Evolutionary conservation across 2,797 vertebrate genomes (phyloP), one percentile per base, ranked within the genome.

Genomic region (Eulemur mongoz): DNA sequence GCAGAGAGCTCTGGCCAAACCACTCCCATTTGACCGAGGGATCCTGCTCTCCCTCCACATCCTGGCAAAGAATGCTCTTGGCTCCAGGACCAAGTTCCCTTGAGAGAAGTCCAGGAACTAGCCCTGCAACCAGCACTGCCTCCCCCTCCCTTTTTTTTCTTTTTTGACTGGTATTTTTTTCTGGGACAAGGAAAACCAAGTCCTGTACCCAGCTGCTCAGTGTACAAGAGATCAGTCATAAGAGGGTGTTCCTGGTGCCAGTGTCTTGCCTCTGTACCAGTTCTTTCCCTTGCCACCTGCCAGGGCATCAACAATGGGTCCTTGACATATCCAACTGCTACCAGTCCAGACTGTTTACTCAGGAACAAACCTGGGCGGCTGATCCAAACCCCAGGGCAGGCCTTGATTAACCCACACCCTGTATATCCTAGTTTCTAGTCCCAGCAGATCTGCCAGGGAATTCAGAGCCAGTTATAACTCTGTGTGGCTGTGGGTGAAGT

Each of bases 271-370:
- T 61, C 1, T 10, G 76, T 25, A 43, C 48, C 43, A 79, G 72
- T 25, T 85, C 76, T 92, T 94, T 76, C 79, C 84, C 20, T 86
- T 57, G 78, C 69, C 70, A 89, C 48, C 73, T 91, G 86, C 78
- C 92, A 92, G 94, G 76, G 27, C 72, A 67, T 40, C 90, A 17
- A 70, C 94, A 91, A 67, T 40, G 52, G 65, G 91, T 76, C 81
- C 59, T 43, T 89, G 96, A 97, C 43, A 63, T 54, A 90, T 76
- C 59, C 18, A n/a, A 17, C 85, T 69, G 57, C 91, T 69, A 76
- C 91, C 43, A 54, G 78, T 80, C 93, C 61, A 95, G 78, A 90
- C 79, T 88, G 88, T 85, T 93, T 85, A 96, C 73, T 80, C 38
- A 35, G 61, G 80, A 67, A 72, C 10, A 50, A 87, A 91, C 27